Conservation (phyloP, 1,140 invertebrate genomes). For the Euura lappo region DNA sequence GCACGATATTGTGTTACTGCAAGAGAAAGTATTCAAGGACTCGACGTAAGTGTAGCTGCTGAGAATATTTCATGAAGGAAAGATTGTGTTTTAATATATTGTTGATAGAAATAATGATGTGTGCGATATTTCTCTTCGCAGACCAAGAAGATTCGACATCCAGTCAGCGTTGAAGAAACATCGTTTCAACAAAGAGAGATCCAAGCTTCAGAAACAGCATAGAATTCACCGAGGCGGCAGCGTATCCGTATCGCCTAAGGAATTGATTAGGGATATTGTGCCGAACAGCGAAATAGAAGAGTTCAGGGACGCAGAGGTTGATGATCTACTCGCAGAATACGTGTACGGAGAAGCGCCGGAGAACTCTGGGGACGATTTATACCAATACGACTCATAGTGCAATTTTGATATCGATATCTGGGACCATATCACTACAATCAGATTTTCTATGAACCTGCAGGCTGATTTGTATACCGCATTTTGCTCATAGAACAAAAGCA, state of each 20-base stretch:
- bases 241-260: background rate
- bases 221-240: background rate
- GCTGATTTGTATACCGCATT: no score
- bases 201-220: slow-evolving; percentile 5
- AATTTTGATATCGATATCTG: no score
- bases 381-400: background rate
- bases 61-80: background rate
- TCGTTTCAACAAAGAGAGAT: slow-evolving; percentile 22
- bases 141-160: slow-evolving; percentile 37
- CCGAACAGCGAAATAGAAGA: background rate
- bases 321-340: background rate
- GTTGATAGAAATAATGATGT: background rate
- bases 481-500: no score
- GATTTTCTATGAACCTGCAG: no score
- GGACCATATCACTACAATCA: no score
- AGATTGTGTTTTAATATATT: no score
- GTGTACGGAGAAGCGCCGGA: background rate
- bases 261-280: background rate
- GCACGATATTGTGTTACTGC: slow-evolving; percentile 68
- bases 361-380: background rate
- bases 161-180: slow-evolving; percentile 34
- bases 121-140: slow-evolving; percentile 6
- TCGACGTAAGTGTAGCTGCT: slow-evolving; percentile 57
- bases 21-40: slow-evolving; percentile 65
- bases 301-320: background rate